phyloP scores from a whole-genome alignment of 2,113 vertebrate species.

The Ailurus styani region DNA sequence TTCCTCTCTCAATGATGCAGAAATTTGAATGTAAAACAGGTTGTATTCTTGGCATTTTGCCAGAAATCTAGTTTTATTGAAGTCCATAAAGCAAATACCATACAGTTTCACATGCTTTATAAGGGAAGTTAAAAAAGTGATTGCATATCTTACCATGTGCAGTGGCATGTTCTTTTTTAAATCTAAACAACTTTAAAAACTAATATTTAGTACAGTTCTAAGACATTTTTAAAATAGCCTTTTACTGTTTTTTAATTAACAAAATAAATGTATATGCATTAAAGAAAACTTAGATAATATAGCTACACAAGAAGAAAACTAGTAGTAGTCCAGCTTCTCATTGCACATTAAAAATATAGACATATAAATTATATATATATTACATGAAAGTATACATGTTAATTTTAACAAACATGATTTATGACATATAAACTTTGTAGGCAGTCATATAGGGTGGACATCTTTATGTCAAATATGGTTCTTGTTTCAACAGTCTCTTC shows the following conservation, averaged over 20 bases:
- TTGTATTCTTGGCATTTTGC: slow-evolving; percentile 9
- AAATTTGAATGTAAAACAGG: slow-evolving; percentile 39
- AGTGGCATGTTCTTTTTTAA: not conserved
- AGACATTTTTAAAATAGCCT: not conserved
- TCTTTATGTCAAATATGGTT: not conserved
- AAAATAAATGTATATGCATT: not conserved
- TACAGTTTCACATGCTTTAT: not conserved
- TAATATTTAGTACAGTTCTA: not conserved
- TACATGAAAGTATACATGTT: not conserved
- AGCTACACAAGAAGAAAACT: not conserved
- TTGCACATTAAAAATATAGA: not conserved
- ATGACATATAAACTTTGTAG: not conserved
- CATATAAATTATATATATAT: not conserved
- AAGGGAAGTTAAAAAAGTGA: not conserved
- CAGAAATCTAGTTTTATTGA: not conserved
- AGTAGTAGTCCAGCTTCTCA: not conserved
- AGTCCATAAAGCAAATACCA: not conserved
- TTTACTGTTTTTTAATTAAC: not conserved
- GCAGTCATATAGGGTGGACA: not conserved
- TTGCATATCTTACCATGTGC: not conserved
- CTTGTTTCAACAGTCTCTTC: not conserved
- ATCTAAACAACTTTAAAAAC: not conserved
- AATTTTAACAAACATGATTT: not conserved
- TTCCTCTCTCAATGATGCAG: not conserved
- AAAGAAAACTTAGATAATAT: not conserved